Evolutionary conservation across 2,113 vertebrate species (phyloP), one percentile per base, ranked within the genome.

Genomic region (Galeopterus variegatus): DNA sequence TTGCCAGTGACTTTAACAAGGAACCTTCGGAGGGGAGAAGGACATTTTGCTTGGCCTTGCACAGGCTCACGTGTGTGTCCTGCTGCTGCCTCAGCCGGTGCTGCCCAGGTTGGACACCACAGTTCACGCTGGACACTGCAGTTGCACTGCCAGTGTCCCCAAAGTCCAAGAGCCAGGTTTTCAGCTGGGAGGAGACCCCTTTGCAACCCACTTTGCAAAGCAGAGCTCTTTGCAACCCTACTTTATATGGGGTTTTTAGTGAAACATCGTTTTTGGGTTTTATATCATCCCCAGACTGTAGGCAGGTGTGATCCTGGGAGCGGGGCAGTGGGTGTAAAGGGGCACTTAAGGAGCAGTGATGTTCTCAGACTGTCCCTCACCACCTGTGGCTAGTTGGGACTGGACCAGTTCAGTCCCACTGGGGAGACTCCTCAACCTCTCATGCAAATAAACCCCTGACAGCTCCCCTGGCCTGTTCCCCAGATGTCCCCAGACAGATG

Each of bases 91-190:
- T 73, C 5, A 2, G 26, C 10, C 6, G 7, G 48, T 5, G 24
- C 24, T 1, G 1, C 18, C 12, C 19, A 64, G 19, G 10, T 15
- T 7, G 21, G 58, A 21, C 15, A 6, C 28, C 52, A 23, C 5
- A 26, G 9, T 24, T 48, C 60, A 31, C 6, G 17, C 36, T n/a
- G 31, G 10, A 8, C 31, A 28, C 80, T 23, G 50, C 23, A 64
- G 54, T 69, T 15, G 1, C 41, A 26, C 50, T 14, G 3, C 26
- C n/a, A 5, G 3, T 33, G 26, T 50, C 1, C 62, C 11, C 0
- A 0, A 26, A 58, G 24, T 28, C n/a, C 2, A 1, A 12, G 41
- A 6, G 1, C 9, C 65, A 14, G 17, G 41, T 1, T 26, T 58
- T 13, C 50, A 1, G 88, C 0, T 2, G 26, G 13, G 33, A 0